These are phyloP conservation scores for Aphrocallistes beatrix DNA, from an alignment of 37 sponge, comb jelly and placozoan species.

Conservation along the genomic window DNA sequence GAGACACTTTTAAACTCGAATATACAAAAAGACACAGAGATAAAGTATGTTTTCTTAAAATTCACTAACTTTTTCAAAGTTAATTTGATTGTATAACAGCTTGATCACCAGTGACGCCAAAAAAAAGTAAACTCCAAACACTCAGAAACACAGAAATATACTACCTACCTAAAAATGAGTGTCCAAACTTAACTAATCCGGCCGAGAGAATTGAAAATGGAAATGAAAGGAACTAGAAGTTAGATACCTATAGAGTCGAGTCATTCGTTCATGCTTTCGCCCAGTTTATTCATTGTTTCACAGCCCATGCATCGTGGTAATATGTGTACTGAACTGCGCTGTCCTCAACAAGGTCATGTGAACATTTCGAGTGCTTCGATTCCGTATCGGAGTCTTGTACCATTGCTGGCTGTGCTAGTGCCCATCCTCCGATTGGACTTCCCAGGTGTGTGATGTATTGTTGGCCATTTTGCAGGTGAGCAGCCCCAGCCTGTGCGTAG, in stretches of 20 bases:
- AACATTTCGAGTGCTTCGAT: conserved; percentile 5
- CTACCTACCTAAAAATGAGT: neutral
- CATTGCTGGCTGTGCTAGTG: neutral
- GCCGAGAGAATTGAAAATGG: neutral
- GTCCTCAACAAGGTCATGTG: neutral
- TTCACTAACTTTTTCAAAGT: conserved; percentile 18
- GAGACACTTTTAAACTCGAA: conserved; percentile 4
- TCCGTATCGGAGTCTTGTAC: neutral
- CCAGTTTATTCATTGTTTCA: neutral
- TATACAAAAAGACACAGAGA: conserved; percentile 18
- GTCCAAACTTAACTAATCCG: neutral
- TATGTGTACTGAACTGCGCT: neutral
- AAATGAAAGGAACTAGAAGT: neutral
- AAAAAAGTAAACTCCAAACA: conserved; percentile 8
- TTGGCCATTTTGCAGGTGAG: neutral
- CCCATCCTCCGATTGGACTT: conserved; percentile 1
- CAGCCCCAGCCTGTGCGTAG: neutral
- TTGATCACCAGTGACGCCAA: neutral
- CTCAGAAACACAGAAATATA: conserved; percentile 10
- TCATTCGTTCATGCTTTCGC: neutral
- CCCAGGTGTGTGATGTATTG: neutral
- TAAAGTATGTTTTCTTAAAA: conserved; percentile 16
- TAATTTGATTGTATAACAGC: conserved; percentile 7
- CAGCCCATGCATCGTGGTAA: neutral
- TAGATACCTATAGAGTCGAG: conserved; percentile 10